These are phyloP conservation scores for Chrysotoxum bicinctum DNA, from an alignment of 2,888 invertebrate species.

Conservation along the genomic window DNA sequence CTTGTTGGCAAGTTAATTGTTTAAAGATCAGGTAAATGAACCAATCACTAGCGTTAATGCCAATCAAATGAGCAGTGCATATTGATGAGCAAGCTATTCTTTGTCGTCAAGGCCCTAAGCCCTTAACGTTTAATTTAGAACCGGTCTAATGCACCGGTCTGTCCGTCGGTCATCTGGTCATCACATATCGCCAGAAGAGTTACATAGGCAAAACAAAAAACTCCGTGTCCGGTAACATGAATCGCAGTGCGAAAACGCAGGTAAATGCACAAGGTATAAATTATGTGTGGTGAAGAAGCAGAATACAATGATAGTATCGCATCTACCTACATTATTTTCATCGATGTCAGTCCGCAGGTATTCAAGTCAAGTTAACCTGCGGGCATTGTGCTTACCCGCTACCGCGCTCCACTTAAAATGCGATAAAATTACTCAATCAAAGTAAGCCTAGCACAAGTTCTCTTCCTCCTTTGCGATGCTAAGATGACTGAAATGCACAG, in stretches of 20 bases:
- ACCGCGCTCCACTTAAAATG: slow-evolving; percentile 31
- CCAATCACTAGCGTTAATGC: slow-evolving; percentile 70
- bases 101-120: slow-evolving; percentile 13
- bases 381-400: slow-evolving; percentile 24
- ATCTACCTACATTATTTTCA: slow-evolving; percentile 7
- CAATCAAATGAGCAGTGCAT: slow-evolving; percentile 65
- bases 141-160: background rate
- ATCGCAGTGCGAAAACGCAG: slow-evolving; percentile 60
- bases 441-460: background rate
- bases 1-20: slow-evolving; percentile 81
- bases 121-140: slow-evolving; percentile 8
- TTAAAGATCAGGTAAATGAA: slow-evolving; percentile 67
- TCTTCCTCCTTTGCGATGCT: background rate
- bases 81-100: slow-evolving; percentile 35
- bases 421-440: slow-evolving; percentile 72
- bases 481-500: background rate
- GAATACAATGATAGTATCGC: background rate
- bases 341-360: slow-evolving; percentile 19
- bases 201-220: background rate
- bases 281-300: slow-evolving; percentile 31
- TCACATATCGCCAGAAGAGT: background rate
- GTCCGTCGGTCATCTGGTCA: background rate
- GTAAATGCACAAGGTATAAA: slow-evolving; percentile 51
- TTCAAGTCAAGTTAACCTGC: slow-evolving; percentile 8
- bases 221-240: slow-evolving; percentile 54